These are phyloP conservation scores for Epinotia nisella DNA, from an alignment of 2,888 invertebrate species.

Conservation along the genomic window DNA sequence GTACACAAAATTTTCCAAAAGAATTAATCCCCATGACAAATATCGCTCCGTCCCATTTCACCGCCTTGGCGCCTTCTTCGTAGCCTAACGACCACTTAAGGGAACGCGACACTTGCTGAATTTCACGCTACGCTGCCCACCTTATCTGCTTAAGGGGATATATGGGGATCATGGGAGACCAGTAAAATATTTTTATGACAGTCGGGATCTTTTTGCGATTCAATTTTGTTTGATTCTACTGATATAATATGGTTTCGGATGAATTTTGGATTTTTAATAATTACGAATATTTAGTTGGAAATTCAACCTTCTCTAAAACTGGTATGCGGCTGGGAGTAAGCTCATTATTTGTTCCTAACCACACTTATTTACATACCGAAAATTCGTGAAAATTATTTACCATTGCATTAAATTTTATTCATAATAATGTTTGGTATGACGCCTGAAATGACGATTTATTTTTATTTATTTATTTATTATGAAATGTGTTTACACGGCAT, in stretches of 20 bases:
- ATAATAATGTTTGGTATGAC: too few species aligned
- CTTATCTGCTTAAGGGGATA: constrained; percentile 60
- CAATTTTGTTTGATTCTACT: constrained; percentile 32
- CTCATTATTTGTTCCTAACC: too few species aligned
- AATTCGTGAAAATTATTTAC: too few species aligned
- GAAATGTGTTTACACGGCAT: too few species aligned
- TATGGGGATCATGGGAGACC: constrained; percentile 49
- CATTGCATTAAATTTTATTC: too few species aligned
- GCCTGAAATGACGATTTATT: too few species aligned
- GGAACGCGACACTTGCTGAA: constrained; percentile 70
- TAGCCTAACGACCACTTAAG: constrained; percentile 37
- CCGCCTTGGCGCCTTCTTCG: constrained; percentile 7
- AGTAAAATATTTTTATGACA: constrained; percentile 55
- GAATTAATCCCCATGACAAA: constrained; percentile 33
- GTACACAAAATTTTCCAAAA: constrained; percentile 29
- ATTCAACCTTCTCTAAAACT: too few species aligned
- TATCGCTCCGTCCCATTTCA: constrained; percentile 38
- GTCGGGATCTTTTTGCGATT: constrained; percentile 30
- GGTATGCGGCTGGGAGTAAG: too few species aligned
- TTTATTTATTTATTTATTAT: too few species aligned
- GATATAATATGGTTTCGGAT: not conserved
- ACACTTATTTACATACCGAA: too few species aligned
- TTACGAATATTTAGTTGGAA: not conserved
- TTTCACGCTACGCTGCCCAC: constrained; percentile 68
- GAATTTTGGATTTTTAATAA: not conserved